Evolutionary conservation across 2,888 invertebrate genomes (phyloP).

Genomic region (Melinaea menophilus): DNA sequence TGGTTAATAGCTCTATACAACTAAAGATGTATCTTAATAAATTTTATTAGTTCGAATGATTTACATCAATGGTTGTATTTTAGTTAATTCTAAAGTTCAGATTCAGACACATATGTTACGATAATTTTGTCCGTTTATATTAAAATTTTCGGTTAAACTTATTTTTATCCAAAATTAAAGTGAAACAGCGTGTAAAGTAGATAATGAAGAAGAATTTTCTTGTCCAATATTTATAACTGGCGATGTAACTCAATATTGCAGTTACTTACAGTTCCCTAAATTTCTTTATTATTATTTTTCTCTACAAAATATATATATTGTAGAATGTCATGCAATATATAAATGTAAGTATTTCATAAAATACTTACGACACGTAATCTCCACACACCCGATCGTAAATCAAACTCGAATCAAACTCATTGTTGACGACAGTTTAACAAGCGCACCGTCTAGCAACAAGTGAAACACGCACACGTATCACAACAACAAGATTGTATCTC

Average conservation of each 20-base stretch:
- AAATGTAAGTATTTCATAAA: background rate
- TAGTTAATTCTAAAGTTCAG: background rate
- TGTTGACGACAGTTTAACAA: constrained; percentile 12
- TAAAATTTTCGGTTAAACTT: too few species aligned
- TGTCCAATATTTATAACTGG: too few species aligned
- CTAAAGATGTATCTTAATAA: constrained; percentile 1
- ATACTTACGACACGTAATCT: background rate
- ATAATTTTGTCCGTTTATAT: too few species aligned
- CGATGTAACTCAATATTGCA: too few species aligned
- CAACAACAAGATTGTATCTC: background rate
- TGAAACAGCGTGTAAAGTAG: too few species aligned
- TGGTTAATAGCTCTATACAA: background rate
- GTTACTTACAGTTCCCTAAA: too few species aligned
- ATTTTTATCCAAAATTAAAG: too few species aligned
- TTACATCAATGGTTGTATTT: background rate
- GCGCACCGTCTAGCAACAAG: constrained; percentile 3
- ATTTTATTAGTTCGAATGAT: background rate
- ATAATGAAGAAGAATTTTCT: too few species aligned
- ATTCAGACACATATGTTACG: too few species aligned
- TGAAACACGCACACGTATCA: background rate
- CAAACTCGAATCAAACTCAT: constrained; percentile 7
- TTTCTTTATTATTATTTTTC: too few species aligned
- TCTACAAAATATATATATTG: too few species aligned
- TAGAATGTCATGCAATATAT: too few species aligned
- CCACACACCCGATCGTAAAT: constrained; percentile 9